Conservation (phyloP, 2,888 invertebrate genomes). For the Andrena praecox region DNA sequence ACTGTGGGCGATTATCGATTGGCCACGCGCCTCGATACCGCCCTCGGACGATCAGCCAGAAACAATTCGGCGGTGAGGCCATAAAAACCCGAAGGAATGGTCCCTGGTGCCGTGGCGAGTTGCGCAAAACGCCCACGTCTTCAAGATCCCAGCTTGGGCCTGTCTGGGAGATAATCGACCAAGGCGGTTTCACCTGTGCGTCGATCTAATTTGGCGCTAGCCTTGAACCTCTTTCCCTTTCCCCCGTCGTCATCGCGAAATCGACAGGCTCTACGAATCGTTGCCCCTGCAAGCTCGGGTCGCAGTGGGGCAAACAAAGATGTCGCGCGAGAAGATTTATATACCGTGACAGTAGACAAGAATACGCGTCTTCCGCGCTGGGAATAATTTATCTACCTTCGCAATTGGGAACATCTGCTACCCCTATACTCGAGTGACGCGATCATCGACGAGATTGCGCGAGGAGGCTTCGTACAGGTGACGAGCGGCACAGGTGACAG, state of each 20-base stretch:
- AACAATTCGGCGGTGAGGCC: slow-evolving; percentile 66
- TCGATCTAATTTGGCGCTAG: slow-evolving; percentile 45
- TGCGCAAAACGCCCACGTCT: slow-evolving; percentile 57
- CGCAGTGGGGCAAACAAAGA: neutral
- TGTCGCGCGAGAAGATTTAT: slow-evolving; percentile 3
- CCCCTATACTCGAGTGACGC: slow-evolving; percentile 58
- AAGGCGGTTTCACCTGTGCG: slow-evolving; percentile 65
- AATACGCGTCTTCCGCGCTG: neutral
- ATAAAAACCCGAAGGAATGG: slow-evolving; percentile 60
- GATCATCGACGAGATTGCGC: slow-evolving; percentile 45
- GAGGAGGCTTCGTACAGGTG: slow-evolving; percentile 42
- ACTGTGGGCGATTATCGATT: slow-evolving; percentile 79
- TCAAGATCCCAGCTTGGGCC: slow-evolving; percentile 10
- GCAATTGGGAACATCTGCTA: slow-evolving; percentile 53
- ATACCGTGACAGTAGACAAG: neutral
- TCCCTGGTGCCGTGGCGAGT: slow-evolving; percentile 18
- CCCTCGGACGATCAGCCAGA: slow-evolving; percentile 61
- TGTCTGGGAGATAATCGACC: slow-evolving; percentile 47
- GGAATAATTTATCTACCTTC: slow-evolving; percentile 28
- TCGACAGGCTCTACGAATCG: neutral
- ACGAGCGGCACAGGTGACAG: slow-evolving; percentile 47
- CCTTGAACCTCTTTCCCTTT: slow-evolving; percentile 36
- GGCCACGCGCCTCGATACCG: slow-evolving; percentile 77
- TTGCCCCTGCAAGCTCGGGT: slow-evolving; percentile 18
- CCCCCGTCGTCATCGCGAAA: neutral